These are phyloP conservation scores for Naja naja DNA, from an alignment of 2,113 vertebrate species.

Conservation along the genomic window DNA sequence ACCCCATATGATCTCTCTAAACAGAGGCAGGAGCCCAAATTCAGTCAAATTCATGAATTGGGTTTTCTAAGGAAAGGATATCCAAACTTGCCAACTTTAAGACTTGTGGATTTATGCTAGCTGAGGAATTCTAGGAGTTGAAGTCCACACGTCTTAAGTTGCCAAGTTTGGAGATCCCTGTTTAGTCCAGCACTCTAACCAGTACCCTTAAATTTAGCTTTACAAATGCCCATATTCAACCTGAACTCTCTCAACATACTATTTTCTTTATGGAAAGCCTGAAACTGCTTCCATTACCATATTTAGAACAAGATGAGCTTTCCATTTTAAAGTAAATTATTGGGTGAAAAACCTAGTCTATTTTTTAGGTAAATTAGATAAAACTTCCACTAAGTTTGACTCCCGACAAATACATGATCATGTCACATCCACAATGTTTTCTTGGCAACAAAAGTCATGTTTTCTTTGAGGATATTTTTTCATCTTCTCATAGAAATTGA, in stretches of 20 bases:
- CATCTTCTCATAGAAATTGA: background rate
- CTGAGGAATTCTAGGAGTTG: background rate
- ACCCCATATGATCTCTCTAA: background rate
- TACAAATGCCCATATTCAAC: background rate
- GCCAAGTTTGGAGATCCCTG: background rate
- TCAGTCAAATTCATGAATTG: background rate
- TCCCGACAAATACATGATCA: background rate
- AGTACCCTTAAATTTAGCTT: background rate
- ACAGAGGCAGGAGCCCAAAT: background rate
- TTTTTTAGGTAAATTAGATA: background rate
- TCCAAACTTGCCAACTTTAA: background rate
- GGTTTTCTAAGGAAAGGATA: background rate
- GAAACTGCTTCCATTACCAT: background rate
- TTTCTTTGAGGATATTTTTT: background rate
- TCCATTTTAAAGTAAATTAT: background rate
- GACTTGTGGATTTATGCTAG: background rate
- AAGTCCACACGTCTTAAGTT: background rate
- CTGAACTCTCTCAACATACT: background rate
- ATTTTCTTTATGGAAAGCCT: background rate
- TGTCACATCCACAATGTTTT: background rate
- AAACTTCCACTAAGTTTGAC: background rate
- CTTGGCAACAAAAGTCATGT: background rate
- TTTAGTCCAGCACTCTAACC: background rate
- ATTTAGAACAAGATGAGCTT: background rate
- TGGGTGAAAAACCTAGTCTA: background rate